phyloP scores from a whole-genome alignment of 2,113 vertebrate species.

The Typhlomys cinereus region DNA sequence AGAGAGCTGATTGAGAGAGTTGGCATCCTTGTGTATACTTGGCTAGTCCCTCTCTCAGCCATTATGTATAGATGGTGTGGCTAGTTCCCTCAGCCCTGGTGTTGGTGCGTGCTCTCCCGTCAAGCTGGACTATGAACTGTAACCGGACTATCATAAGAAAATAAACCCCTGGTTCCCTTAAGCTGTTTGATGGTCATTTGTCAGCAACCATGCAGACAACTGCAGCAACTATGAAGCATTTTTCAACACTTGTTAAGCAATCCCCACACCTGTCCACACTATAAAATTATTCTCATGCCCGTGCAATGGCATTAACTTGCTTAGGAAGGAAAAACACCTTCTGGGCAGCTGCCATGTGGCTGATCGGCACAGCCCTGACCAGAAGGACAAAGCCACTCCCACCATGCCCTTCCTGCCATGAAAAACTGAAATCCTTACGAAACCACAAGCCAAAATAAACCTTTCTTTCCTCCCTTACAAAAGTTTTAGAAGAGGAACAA shows the following conservation, averaged over 20 bases:
- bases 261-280: neutral
- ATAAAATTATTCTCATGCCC: constrained; percentile 13
- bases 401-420: neutral
- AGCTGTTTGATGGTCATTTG: no score
- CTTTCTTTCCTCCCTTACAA: neutral
- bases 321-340: neutral
- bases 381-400: neutral
- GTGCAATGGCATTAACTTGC: neutral
- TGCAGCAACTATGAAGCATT: constrained; percentile 16
- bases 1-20: no score
- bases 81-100: no score
- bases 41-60: no score
- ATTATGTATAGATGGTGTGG: no score
- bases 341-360: neutral
- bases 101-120: no score
- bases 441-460: neutral
- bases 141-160: no score
- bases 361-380: neutral
- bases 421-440: neutral
- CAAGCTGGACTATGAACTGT: no score
- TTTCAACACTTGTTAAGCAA: constrained; percentile 42
- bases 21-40: no score
- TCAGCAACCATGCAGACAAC: no score
- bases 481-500: neutral
- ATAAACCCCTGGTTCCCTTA: no score